Evolutionary conservation across 2,113 vertebrate genomes (phyloP).

Genomic region (Rhagologus leucostigma): DNA sequence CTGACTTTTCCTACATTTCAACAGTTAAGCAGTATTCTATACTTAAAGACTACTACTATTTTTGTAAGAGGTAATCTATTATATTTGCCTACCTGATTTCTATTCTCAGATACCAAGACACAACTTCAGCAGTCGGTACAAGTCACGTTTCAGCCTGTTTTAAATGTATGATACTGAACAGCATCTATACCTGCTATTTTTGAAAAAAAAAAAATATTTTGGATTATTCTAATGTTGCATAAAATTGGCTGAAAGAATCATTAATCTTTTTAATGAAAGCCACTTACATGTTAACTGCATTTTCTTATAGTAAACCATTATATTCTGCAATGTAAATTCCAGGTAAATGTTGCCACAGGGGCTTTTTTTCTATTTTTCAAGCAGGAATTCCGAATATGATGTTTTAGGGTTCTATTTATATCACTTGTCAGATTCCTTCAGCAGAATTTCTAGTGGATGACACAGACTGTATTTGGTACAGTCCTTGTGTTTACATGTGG

Average conservation of each 20-base stretch:
- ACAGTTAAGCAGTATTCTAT: conserved; percentile 80
- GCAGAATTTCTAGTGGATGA: conserved; percentile 43
- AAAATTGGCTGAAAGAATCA: conserved; percentile 75
- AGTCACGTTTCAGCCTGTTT: conserved; percentile 70
- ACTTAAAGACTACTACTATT: conserved; percentile 85
- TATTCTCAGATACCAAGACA: conserved; percentile 70
- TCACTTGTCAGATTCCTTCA: conserved; percentile 63
- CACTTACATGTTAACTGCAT: conserved; percentile 72
- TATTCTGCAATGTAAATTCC: conserved; percentile 73
- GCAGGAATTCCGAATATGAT: conserved; percentile 45
- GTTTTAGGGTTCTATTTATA: conserved; percentile 67
- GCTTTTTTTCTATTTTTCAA: conserved; percentile 70
- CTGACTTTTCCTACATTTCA: conserved; percentile 81
- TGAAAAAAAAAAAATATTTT: conserved; percentile 74
- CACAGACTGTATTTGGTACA: conserved; percentile 59
- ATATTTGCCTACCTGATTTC: conserved; percentile 76
- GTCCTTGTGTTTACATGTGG: conserved; percentile 45
- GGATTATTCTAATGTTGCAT: conserved; percentile 75
- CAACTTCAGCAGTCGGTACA: conserved; percentile 79
- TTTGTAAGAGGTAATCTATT: conserved; percentile 80
- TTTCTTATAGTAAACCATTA: conserved; percentile 73
- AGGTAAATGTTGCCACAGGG: conserved; percentile 52
- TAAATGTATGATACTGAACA: conserved; percentile 72
- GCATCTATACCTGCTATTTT: conserved; percentile 76
- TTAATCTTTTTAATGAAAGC: conserved; percentile 71